Base-by-base conservation (phyloP, 2,113 vertebrate species). In the Nicator chloris region DNA sequence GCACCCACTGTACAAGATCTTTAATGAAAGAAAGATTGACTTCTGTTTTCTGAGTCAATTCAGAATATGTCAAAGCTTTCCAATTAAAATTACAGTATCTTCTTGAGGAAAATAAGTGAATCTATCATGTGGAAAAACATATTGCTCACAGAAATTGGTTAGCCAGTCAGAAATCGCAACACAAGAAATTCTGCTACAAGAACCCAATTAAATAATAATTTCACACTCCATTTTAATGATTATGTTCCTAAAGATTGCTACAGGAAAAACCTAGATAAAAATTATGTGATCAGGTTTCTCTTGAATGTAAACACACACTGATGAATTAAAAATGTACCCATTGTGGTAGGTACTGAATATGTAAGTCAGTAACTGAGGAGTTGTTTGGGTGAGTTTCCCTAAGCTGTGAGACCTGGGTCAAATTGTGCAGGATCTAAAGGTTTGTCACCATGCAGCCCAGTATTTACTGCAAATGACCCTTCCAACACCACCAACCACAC, bases 21-120 rank as follows among this genome's bases (percentile, higher is more conserved):
- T 91, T 85, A 81, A 93, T 69, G 35, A 66, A 93, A 90, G 45
- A 82, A 93, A 90, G 94, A 92, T 40, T 90, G 81, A 89, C 60
- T 95, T 82, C 44, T 76, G 33, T 76, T 93, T 91, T 70, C 83
- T 37, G 35, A 89, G 92, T 90, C 9, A 1, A 90, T 87, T 69
- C 68, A 82, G 68, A 92, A 71, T 65, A 70, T 33, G 78, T 66
- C 80, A 94, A 79, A 94, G 82, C 82, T 81, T 94, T 94, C 90
- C 79, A 93, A 93, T 96, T 96, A 96, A 95, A 95, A 89, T 87
- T 75, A 87, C 42, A 82, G 83, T 93, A 91, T 89, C 75, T 95
- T 83, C 84, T 63, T n/a, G 22, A 84, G 71, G 61, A 95, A 92
- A 92, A 81, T 88, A 92, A 92, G 57, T 30, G 77, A 86, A 72